Evolutionary conservation across 2,888 invertebrate species (phyloP), one percentile per base, ranked within the genome.

Genomic region (Diachrysia chrysitis): DNA sequence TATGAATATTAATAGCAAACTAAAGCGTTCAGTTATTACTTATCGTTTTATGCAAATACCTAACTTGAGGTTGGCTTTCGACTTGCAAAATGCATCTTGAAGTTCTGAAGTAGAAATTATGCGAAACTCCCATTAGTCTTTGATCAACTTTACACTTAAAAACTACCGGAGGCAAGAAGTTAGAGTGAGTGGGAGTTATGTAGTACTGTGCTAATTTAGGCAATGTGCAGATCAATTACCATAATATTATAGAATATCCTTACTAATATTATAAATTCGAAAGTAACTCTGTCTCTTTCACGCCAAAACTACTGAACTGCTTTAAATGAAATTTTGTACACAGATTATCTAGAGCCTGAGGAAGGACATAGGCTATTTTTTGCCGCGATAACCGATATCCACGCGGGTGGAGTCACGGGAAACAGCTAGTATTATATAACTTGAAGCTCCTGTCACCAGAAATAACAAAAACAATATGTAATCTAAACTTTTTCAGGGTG

Each of bases 1-100:
- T 62, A 57, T 56, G 23, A 70, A 75, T 70, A 74, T 37, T 66
- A 59, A 66, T 76, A 21, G 42, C 63, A 37, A 54, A 59, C 56
- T 58, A 46, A 23, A 29, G 7, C 9, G 48, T 25, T 56, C 21
- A 32, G 46, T 55, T 46, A 48, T 25, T 46, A 54, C 51, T 60
- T 53, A 55, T 66, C 14, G 9, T 29, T 56, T 19, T 12, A 2
- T 16, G 37, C n/a, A 19, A 46, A 23, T 48, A 10, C 12, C 48
- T 12, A 51, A 51, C 12, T 51, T 19, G 19, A n/a, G 17, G 19
- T 51, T 51, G 48, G 48, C 48, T 51, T 19, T 51, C 48, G 48
- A 21, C 19, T 51, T 10, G 48, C 48, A 21, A 51, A 21, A 51
- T 51, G 48, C 48, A 51, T 19, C 48, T n/a, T 51, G 21, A 60